Evolutionary conservation across 2,797 vertebrate genomes (phyloP).

Genomic region (Tiaroga cobitis): DNA sequence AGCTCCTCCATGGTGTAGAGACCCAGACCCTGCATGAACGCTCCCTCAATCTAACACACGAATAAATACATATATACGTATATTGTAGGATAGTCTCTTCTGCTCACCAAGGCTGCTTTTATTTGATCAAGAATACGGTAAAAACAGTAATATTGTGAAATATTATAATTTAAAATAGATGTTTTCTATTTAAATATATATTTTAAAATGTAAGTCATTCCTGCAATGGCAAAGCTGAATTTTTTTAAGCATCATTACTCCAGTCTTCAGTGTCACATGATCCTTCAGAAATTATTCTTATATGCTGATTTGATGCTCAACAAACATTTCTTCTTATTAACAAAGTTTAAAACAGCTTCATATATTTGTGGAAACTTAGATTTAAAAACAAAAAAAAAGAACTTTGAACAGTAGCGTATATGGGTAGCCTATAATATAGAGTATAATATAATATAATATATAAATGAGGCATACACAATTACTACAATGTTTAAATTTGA

Average conservation of each 20-base stretch:
- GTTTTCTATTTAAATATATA: not conserved
- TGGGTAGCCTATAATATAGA: too few relatives aligned
- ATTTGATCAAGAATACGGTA: not conserved
- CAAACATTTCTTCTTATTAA: not conserved
- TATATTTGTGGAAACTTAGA: not conserved
- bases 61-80: not conserved
- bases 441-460: not conserved
- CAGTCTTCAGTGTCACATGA: not conserved
- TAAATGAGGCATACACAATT: not conserved
- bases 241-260: not conserved
- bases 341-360: not conserved
- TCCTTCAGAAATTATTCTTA: not conserved
- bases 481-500: not conserved
- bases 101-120: not conserved
- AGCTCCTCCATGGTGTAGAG: slow-evolving; percentile 86
- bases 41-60: slow-evolving; percentile 83
- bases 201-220: too few relatives aligned
- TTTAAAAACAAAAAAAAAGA: too few relatives aligned
- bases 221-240: not conserved
- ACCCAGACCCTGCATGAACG: slow-evolving; percentile 85
- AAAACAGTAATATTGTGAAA: not conserved
- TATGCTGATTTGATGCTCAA: not conserved
- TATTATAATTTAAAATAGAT: not conserved
- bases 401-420: too few relatives aligned
- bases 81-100: not conserved